Base-by-base conservation (phyloP, 2,888 invertebrate species). In the Macroteleia sp. region DNA sequence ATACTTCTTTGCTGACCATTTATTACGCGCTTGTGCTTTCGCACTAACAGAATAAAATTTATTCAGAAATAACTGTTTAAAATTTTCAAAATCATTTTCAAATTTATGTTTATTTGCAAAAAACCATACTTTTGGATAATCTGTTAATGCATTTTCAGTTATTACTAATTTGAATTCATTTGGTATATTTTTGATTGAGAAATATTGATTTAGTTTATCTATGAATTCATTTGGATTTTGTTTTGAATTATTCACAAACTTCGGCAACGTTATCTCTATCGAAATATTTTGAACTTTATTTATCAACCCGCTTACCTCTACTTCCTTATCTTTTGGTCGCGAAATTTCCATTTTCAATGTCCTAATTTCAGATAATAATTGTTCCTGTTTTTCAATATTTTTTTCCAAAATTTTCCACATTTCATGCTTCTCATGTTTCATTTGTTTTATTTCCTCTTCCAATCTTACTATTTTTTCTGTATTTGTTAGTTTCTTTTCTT, bases 31-130 rank as follows among this genome's bases (percentile, higher is more conserved):
- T 20, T 36, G 36, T 44, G 70, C 70, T 61, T 54, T 61, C 1
- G 61, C 28, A 61, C 44, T 61, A 9, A 61, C 28, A 0, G 54
- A 61, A 44, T 67, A 70, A 39, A 70, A 70, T 39, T 70, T 71
- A 36, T 71, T 36, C 3, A 61, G 9, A 52, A 59, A 70, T 57
- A 57, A 28, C 4, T 9, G 28, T 48, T 57, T 14, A 30, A 67
- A 67, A 39, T 28, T 30, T 2, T 4, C 14, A 42, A 59, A 69
- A 32, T 59, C 41, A n/a, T n/a, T n/a, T 30, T 57, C 57, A 57
- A 67, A 67, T 57, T 67, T 67, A 6, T 4, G 0, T 25, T 36
- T 67, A 48, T 57, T 57, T 14, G 67, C 57, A 67, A 25, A 67
- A 39, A 57, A 67, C 57, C 67, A 67, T 0, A 57, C 32, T 20